Percentiles rank a stretch among this genome's conserved stretches.
Conservation (phyloP, 2,888 invertebrate genomes). For the Matsumyia berberina region DNA sequence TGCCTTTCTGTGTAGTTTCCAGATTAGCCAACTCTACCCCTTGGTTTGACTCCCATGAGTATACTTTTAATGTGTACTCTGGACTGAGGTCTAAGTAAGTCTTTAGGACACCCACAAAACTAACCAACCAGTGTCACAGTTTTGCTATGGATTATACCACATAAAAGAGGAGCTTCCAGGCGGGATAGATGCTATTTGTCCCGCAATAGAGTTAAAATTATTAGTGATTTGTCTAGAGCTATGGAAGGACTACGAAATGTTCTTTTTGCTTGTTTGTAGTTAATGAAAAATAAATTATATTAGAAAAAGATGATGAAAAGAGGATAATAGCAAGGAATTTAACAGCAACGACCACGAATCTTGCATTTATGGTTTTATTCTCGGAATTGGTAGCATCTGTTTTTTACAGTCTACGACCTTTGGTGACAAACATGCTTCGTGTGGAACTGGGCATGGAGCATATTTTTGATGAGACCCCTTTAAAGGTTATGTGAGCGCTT, state of each 20-base stretch:
- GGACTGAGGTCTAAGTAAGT: too few species aligned
- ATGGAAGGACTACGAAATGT: constrained; percentile 15
- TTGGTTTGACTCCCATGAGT: too few species aligned
- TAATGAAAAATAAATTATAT: background rate
- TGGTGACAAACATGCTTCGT: constrained; percentile 35
- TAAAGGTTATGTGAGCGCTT: constrained; percentile 50
- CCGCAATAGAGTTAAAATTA: too few species aligned
- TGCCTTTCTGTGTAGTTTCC: too few species aligned
- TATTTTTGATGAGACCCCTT: constrained; percentile 37
- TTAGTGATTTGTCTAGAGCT: constrained; percentile 24
- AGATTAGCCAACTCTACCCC: too few species aligned
- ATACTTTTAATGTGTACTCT: too few species aligned
- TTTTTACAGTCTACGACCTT: constrained; percentile 36
- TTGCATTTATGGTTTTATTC: constrained; percentile 31
- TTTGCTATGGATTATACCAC: too few species aligned
- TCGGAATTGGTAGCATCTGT: constrained; percentile 26
- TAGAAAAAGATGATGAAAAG: constrained; percentile 27
- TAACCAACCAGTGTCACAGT: too few species aligned
- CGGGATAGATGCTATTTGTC: too few species aligned
- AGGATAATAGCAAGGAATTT: background rate
- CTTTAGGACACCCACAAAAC: too few species aligned
- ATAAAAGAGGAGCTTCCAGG: too few species aligned
- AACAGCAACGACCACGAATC: constrained; percentile 22
- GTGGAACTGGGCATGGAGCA: constrained; percentile 33
- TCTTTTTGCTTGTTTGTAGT: constrained; percentile 31